A percentile compares a stretch with the other conserved stretches of the same genome.
Evolutionary conservation across 2,888 invertebrate species (phyloP).

Genomic region (Tenthredo distinguenda): DNA sequence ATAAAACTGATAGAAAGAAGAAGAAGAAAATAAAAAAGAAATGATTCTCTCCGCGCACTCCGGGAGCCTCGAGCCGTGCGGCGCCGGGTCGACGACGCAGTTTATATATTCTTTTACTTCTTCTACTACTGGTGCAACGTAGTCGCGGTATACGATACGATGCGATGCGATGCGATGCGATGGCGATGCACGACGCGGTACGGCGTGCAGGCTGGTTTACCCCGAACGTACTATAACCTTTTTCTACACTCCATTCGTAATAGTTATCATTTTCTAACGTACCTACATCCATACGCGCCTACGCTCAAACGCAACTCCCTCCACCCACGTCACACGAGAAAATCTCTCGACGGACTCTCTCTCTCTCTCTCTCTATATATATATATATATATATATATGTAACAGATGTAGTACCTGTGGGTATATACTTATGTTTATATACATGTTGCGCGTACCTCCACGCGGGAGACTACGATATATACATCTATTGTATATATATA

Average conservation of each 20-base stretch:
- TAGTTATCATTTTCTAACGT: neutral
- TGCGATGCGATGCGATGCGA: neutral
- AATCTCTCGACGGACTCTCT: neutral
- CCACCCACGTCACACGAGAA: neutral
- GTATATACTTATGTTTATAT: neutral
- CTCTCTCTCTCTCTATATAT: no score
- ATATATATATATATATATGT: neutral
- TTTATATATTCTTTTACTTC: slow-evolving; percentile 17
- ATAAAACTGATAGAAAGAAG: neutral
- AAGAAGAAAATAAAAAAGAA: neutral
- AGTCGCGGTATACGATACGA: neutral
- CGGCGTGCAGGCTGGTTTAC: neutral
- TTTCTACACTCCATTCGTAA: neutral
- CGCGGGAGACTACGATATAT: neutral
- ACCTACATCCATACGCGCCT: neutral
- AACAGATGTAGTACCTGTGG: neutral
- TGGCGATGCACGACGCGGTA: neutral
- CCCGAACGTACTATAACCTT: slow-evolving; percentile 5
- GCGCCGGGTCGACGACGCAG: slow-evolving; percentile 23
- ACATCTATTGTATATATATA: neutral
- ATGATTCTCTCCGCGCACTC: slow-evolving; percentile 3
- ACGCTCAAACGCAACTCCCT: neutral
- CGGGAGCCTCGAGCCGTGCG: neutral
- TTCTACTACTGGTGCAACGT: slow-evolving; percentile 7
- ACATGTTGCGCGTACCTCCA: neutral